Conservation (phyloP, 2,888 invertebrate genomes). For the Drosophila melanosoma region DNA sequence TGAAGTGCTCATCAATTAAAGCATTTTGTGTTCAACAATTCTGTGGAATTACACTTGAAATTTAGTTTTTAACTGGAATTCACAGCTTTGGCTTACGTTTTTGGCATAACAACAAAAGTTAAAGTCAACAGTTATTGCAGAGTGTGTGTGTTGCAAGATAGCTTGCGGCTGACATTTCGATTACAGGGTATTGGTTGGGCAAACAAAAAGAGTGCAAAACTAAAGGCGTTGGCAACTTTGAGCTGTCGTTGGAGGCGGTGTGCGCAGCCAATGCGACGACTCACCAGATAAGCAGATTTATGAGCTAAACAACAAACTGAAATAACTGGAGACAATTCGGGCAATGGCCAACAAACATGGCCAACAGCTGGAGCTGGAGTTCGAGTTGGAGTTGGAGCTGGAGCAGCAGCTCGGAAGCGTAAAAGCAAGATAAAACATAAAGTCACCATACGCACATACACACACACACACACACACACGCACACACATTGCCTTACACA, state of each 20-base stretch:
- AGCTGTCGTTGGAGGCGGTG: slow-evolving; percentile 53
- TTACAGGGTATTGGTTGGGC: slow-evolving; percentile 41
- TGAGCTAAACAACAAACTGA: slow-evolving; percentile 80
- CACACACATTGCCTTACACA: slow-evolving; percentile 23
- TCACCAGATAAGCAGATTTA: slow-evolving; percentile 77
- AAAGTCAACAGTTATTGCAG: background rate
- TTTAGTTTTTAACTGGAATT: background rate
- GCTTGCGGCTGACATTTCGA: background rate
- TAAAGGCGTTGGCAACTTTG: slow-evolving; percentile 30
- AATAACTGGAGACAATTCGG: slow-evolving; percentile 71
- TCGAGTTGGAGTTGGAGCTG: slow-evolving; percentile 15
- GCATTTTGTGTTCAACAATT: background rate
- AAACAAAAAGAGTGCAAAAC: slow-evolving; percentile 19
- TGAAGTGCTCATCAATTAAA: background rate
- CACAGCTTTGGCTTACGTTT: background rate
- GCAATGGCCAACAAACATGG: slow-evolving; percentile 39
- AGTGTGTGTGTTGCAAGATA: background rate
- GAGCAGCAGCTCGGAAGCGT: slow-evolving; percentile 69
- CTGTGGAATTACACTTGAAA: background rate
- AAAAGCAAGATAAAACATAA: slow-evolving; percentile 78
- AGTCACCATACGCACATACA: slow-evolving; percentile 53
- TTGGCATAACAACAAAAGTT: background rate
- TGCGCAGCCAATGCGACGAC: slow-evolving; percentile 63
- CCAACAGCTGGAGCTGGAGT: slow-evolving; percentile 28
- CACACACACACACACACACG: slow-evolving; percentile 33